Evolutionary conservation across 1,140 invertebrate genomes (phyloP).

Genomic region (Cotesia chilonis): DNA sequence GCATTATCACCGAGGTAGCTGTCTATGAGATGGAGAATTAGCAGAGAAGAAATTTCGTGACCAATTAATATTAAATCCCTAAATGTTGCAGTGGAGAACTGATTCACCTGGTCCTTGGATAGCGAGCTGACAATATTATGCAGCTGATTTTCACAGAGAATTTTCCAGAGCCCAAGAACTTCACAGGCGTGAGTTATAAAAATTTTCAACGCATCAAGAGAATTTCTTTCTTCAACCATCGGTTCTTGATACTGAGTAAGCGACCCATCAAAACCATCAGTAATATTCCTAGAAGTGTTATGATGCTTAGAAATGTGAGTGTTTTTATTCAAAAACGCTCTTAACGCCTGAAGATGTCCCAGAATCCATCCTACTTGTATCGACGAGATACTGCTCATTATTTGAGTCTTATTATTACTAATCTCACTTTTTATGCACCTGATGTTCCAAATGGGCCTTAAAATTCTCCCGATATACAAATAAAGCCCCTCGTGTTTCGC

Average conservation of each 20-base stretch:
- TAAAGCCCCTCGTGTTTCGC: slow-evolving; percentile 94
- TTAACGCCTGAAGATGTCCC: slow-evolving; percentile 70
- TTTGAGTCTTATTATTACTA: slow-evolving; percentile 69
- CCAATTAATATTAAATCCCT: slow-evolving; percentile 86
- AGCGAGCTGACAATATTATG: slow-evolving; percentile 78
- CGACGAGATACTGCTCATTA: slow-evolving; percentile 66
- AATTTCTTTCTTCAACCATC: slow-evolving; percentile 75
- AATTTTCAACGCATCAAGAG: slow-evolving; percentile 78
- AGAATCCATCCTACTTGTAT: slow-evolving; percentile 71
- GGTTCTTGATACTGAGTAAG: slow-evolving; percentile 61
- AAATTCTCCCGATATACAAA: slow-evolving; percentile 85
- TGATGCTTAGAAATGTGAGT: slow-evolving; percentile 65
- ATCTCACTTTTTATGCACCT: slow-evolving; percentile 74
- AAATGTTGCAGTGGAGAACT: slow-evolving; percentile 73
- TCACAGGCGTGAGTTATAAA: slow-evolving; percentile 86
- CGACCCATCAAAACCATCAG: slow-evolving; percentile 59
- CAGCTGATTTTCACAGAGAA: slow-evolving; percentile 92
- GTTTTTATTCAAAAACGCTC: slow-evolving; percentile 73
- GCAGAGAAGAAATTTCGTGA: slow-evolving; percentile 79
- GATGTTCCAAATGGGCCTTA: slow-evolving; percentile 83
- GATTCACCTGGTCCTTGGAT: slow-evolving; percentile 70
- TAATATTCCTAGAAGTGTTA: slow-evolving; percentile 48
- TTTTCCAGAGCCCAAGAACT: slow-evolving; percentile 92
- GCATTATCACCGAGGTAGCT: slow-evolving; percentile 94
- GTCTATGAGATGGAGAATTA: slow-evolving; percentile 81